Conservation (phyloP, 2,888 invertebrate species). For the Gymnosoma rotundatum region DNA sequence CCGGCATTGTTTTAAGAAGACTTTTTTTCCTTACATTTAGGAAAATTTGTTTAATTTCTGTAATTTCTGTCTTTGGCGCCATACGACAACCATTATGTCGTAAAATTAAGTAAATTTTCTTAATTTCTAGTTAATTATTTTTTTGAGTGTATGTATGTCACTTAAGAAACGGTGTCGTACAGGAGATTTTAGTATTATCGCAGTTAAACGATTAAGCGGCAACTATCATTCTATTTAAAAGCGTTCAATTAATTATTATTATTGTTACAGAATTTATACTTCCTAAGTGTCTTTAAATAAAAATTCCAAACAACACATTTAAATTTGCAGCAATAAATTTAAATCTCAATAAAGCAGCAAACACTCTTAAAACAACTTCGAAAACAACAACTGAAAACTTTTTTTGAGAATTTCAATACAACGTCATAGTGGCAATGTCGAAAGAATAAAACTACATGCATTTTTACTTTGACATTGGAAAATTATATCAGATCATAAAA, state of each 20-base stretch:
- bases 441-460: slow-evolving; percentile 2
- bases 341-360: slow-evolving; percentile 69
- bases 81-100: too few species aligned
- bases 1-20: too few species aligned
- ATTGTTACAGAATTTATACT: slow-evolving; percentile 50
- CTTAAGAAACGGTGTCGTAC: too few species aligned
- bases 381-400: slow-evolving; percentile 13
- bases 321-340: slow-evolving; percentile 79
- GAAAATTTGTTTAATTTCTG: too few species aligned
- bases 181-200: neutral
- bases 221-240: neutral
- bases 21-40: too few species aligned
- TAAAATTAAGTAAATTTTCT: too few species aligned
- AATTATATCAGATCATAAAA: slow-evolving; percentile 69
- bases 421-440: neutral
- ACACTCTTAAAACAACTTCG: slow-evolving; percentile 34
- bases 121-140: too few species aligned
- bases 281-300: slow-evolving; percentile 69
- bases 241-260: neutral
- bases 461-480: slow-evolving; percentile 59
- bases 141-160: too few species aligned
- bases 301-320: slow-evolving; percentile 77
- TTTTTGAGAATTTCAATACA: slow-evolving; percentile 12
- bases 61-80: too few species aligned
- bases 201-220: neutral